Evolutionary conservation across 1,140 invertebrate species (phyloP), one percentile per base, ranked within the genome.

Genomic region (Sitophilus oryzae): DNA sequence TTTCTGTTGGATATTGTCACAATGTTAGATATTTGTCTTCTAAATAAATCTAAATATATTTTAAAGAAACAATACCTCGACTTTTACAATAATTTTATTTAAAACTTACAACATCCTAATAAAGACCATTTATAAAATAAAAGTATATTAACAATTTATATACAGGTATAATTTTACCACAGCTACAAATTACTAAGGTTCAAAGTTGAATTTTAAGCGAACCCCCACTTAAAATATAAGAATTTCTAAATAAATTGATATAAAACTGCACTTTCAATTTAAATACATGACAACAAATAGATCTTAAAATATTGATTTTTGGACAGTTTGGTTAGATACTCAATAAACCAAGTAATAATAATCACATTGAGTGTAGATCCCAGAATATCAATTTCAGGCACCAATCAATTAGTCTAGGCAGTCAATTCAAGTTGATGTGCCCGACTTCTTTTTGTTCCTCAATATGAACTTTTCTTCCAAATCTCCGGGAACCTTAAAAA

Each of bases 401-500:
- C 63, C 61, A n/a, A n/a, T 61, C 60, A 54, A 60, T 59, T 51
- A 59, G 47, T 62, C 52, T 42, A 43, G 35, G 42, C 52, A 37
- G 35, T 54, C 30, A 14, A 42, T 19, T 59, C 47, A 55, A 55
- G 48, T 56, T 25, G 59, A 58, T 34, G 44, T 47, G 47, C 53
- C 36, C 15, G 34, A 25, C 42, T 51, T 50, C 34, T 23, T 14
- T 53, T 57, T 61, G 48, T 52, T 56, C 52, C 61, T 65, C 20
- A 46, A 38, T 46, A 36, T 52, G 62, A 68, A 68, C 30, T 60
- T 62, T 59, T 67, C 66, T 57, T 66, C 66, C 61, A 68, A 53
- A 51, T 68, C 62, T 51, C 66, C 66, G 36, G 66, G 66, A 59
- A 68, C 64, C 66, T 68, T 66, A 59, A 68, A 67, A 63, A 61